Base-by-base conservation (phyloP, 2,797 vertebrate species). In the Scolopax bukidnonensis region DNA sequence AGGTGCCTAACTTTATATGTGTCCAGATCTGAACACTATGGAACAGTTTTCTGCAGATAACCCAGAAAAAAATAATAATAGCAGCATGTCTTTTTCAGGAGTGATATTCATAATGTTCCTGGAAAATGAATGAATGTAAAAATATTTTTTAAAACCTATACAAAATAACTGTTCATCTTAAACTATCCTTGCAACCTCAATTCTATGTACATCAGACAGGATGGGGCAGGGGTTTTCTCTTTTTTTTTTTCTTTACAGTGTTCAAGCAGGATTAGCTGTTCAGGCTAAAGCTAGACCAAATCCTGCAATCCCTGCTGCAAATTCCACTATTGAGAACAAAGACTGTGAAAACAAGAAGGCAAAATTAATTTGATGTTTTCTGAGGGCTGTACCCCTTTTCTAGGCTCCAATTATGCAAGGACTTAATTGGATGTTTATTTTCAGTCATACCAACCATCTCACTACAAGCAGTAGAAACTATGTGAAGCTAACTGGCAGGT, bases 1-100 rank as follows among this genome's bases (percentile, higher is more conserved):
- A 93, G 94, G 80, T 95, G 48, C 90, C 77, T 95, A 67, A 54
- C 41, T 94, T 76, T 15, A 75, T 16, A 75, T 41, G 50, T 51
- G 57, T 77, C 77, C 19, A 1, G 43, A 65, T 45, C 48, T 53
- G 17, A 84, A 60, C 8, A 54, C 47, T 25, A 47, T 67, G 65
- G 57, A 83, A 65, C 11, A 84, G 75, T 40, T 70, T 79, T 63
- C 74, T 74, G 68, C 48, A 79, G 36, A 82, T 54, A 87, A 78
- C 27, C 9, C 40, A 82, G 40, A 10, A 21, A 50, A 57, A 67
- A 40, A 57, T 83, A 84, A 36, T 47, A 27, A 28, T 2, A 68
- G 23, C 16, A 59, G 17, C 19, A 15, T 21, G 0, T 2, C 54
- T 69, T 75, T 86, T 65, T 38, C 57, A 69, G 73, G 36, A 84